Conservation (phyloP, 1,140 invertebrate genomes). For the Probaryconus sp. region DNA sequence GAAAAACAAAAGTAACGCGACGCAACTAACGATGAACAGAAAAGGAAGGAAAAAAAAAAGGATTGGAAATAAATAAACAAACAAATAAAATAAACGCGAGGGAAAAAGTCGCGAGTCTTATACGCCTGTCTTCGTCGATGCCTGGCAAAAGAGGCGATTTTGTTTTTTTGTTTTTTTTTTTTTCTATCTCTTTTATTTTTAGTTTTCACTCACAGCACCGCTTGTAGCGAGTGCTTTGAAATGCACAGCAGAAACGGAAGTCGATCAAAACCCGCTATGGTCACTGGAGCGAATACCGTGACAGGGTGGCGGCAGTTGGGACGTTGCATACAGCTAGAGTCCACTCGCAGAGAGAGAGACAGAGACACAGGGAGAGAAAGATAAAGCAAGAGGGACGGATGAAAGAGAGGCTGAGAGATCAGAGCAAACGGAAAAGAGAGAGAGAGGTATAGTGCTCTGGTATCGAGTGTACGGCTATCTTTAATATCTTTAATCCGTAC, state of each 20-base stretch:
- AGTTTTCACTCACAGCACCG: conserved; percentile 46
- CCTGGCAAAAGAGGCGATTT: conserved; percentile 26
- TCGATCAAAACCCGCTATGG: conserved; percentile 61
- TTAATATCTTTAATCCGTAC: conserved; percentile 60
- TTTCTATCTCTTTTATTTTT: conserved; percentile 47
- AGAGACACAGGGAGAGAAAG: conserved; percentile 18
- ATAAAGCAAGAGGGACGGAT: conserved; percentile 17
- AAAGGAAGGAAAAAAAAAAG: neutral
- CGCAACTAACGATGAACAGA: neutral
- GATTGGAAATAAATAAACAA: conserved; percentile 13
- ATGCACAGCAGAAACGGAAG: conserved; percentile 58
- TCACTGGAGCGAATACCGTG: conserved; percentile 60
- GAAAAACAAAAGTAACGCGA: neutral
- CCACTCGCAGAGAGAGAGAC: conserved; percentile 14
- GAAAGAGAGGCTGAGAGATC: too few species aligned
- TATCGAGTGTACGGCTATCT: conserved; percentile 46
- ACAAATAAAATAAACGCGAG: conserved; percentile 20
- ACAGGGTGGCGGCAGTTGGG: conserved; percentile 58
- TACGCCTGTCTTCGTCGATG: conserved; percentile 36
- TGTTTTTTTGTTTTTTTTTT: too few species aligned
- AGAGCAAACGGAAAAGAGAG: conserved; percentile 13
- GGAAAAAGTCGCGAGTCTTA: conserved; percentile 36
- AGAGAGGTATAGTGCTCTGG: conserved; percentile 23
- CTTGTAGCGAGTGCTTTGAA: conserved; percentile 57
- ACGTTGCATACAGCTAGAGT: conserved; percentile 32